Percentiles rank a stretch among this genome's conserved stretches.
Evolutionary conservation across 2,888 invertebrate species (phyloP).

Genomic region (Noctua comes): DNA sequence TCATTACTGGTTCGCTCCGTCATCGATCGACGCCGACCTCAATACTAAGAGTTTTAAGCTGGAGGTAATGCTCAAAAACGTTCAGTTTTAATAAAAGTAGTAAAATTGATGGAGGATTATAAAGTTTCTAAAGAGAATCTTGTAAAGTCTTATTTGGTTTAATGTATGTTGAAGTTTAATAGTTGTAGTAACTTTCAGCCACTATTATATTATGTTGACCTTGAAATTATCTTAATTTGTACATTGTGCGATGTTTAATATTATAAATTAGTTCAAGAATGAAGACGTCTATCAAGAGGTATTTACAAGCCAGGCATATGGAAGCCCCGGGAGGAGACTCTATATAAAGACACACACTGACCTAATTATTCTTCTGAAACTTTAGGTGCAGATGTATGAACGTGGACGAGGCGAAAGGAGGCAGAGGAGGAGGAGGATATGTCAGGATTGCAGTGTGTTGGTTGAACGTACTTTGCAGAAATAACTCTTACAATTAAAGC

Average conservation of each 20-base stretch:
- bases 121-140: background rate
- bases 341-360: too few relatives aligned
- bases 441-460: too few relatives aligned
- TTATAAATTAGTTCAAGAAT: too few relatives aligned
- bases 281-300: background rate
- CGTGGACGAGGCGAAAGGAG: background rate
- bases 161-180: background rate
- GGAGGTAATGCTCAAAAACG: background rate
- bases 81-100: conserved; percentile 4
- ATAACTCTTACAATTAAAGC: background rate
- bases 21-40: conserved; percentile 21
- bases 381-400: background rate
- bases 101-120: conserved; percentile 1
- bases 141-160: background rate
- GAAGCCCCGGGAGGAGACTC: too few relatives aligned
- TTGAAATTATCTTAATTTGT: background rate
- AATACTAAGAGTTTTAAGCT: background rate
- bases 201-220: background rate
- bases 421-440: too few relatives aligned
- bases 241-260: too few relatives aligned
- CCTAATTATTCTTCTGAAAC: too few relatives aligned
- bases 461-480: background rate
- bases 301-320: too few relatives aligned
- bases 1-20: conserved; percentile 42
- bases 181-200: too few relatives aligned